Evolutionary conservation across 2,113 vertebrate species (phyloP).

Genomic region (Mesitornis unicolor): DNA sequence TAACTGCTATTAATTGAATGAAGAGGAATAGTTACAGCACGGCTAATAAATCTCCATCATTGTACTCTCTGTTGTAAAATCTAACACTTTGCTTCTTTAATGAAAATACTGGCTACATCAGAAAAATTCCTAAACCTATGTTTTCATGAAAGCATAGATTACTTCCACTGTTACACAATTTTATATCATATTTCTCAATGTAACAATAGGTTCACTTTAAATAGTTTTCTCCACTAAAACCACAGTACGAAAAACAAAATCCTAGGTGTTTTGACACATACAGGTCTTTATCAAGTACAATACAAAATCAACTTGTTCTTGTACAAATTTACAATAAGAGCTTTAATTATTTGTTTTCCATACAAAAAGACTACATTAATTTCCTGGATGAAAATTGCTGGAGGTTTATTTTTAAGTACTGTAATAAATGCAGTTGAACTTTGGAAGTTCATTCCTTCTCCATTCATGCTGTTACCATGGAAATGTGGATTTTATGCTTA

Average conservation of each 20-base stretch:
- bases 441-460: conserved; percentile 19
- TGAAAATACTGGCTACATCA: not conserved
- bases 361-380: not conserved
- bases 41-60: not conserved
- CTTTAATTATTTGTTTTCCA: not conserved
- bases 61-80: not conserved
- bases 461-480: conserved; percentile 66
- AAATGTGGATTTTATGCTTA: conserved; percentile 57
- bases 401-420: conserved; percentile 47
- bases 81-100: not conserved
- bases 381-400: conserved; percentile 13
- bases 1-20: not conserved
- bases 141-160: not conserved
- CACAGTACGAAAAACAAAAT: not conserved
- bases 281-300: not conserved
- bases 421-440: conserved; percentile 48
- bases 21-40: not conserved
- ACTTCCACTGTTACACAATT: not conserved
- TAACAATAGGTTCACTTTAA: not conserved
- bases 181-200: not conserved
- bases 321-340: not conserved
- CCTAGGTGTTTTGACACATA: not conserved
- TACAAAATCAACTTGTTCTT: not conserved
- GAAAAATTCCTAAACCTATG: not conserved
- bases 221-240: not conserved